Evolutionary conservation across 2,888 invertebrate species (phyloP).

Genomic region (Eristalinus sepulchralis): DNA sequence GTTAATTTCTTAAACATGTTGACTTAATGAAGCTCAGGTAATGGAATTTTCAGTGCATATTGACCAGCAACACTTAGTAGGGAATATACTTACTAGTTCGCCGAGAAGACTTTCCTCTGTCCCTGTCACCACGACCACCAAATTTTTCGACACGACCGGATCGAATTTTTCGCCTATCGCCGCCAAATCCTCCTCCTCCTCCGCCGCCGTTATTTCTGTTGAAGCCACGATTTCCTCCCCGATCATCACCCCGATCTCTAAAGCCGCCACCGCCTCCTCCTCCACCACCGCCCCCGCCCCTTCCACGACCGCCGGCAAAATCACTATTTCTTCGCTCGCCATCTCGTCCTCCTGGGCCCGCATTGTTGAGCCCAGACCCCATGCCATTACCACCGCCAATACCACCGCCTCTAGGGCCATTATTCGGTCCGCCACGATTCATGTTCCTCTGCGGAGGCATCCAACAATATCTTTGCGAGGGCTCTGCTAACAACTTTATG

Average conservation of each 20-base stretch:
- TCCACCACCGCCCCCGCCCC: conserved; percentile 7
- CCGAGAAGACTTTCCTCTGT: conserved; percentile 37
- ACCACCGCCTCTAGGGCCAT: conserved; percentile 29
- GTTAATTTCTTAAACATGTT: too few relatives aligned
- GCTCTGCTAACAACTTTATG: conserved; percentile 23
- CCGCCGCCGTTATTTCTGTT: conserved; percentile 44
- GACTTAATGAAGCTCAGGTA: too few relatives aligned
- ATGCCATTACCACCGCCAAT: conserved; percentile 5
- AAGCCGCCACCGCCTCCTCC: conserved; percentile 51
- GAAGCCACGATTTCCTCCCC: conserved; percentile 38
- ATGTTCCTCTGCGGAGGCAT: conserved; percentile 69
- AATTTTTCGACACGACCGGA: conserved; percentile 75
- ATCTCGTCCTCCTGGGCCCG: conserved; percentile 2
- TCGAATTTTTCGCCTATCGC: conserved; percentile 73
- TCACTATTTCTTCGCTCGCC: conserved; percentile 47
- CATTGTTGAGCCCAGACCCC: neutral
- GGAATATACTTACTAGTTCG: conserved; percentile 40
- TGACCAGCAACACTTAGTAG: too few relatives aligned
- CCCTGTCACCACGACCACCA: conserved; percentile 57
- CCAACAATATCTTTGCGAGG: conserved; percentile 24
- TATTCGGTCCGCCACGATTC: conserved; percentile 57
- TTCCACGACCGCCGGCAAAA: conserved; percentile 1
- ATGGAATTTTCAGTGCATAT: too few relatives aligned
- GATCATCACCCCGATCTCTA: conserved; percentile 48
- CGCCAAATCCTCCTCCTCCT: conserved; percentile 65